Base-by-base conservation (phyloP, 2,888 invertebrate genomes). In the Caenorhabditis sinica region DNA sequence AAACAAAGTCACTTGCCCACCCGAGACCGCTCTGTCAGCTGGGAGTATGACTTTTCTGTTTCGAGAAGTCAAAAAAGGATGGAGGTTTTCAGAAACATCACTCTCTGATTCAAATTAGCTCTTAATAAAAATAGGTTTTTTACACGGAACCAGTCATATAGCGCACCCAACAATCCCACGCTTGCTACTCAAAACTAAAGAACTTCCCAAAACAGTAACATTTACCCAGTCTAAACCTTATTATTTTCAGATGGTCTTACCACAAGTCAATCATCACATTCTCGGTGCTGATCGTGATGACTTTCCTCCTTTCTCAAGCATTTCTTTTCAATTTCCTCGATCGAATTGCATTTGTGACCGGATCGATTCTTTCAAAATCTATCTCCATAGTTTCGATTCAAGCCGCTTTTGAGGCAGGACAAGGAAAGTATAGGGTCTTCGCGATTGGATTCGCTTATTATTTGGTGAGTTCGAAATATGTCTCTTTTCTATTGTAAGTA, bases 271-370 rank as follows among this genome's bases (percentile, higher is more conserved):
- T 65, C n/a, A 51, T 36, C 63, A 25, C 28, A n/a, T 65, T 74
- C 28, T n/a, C 65, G 0, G n/a, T 65, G 1, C 8, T 63, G 5
- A 63, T 74, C 4, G 51, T 74, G 1, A 51, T 15, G n/a, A 53
- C 51, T 23, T 65, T 9, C 25, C 63, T 65, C n/a, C n/a, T 74
- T 9, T 74, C 74, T 15, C 63, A 74, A 25, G 51, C 74, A 0
- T 74, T 65, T 20, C 53, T 74, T 17, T 74, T 74, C 53, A 40
- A 36, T 36, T 76, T 76, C 49, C n/a, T 76, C 49, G 76, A 76
- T 45, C 66, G 76, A 17, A 58, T 76, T 17, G 43, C 76, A 4
- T 68, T 60, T 17, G 17, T 68, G 0, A 15, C 58, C 20, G 17
- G 30, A 13, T 43, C 45, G 0, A 17, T 56, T 11, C 13, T 68